phyloP scores from a whole-genome alignment of 2,797 vertebrate species.

The Odontamblyopus rebecca region DNA sequence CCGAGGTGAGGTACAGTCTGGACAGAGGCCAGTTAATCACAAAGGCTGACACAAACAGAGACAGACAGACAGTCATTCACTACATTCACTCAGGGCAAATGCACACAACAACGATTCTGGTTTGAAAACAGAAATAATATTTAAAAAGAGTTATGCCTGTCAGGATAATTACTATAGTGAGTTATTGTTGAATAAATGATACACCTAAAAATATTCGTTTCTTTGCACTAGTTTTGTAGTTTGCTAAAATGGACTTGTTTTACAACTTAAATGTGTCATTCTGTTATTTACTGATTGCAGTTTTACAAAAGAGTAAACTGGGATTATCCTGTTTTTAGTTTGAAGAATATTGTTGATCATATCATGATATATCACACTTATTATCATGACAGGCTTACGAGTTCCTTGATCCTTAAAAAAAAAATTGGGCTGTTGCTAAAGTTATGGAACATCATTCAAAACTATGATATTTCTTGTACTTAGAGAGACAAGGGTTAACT shows the following conservation, averaged over 20 bases:
- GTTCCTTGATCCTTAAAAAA: background rate
- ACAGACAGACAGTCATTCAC: constrained; percentile 3
- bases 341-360: no score
- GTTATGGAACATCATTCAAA: background rate
- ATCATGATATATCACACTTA: no score
- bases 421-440: background rate
- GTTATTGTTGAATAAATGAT: no score
- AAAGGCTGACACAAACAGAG: background rate
- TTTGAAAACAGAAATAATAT: background rate
- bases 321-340: no score
- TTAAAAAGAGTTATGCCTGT: background rate
- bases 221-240: no score
- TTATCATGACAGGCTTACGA: background rate
- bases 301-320: no score
- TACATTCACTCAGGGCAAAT: background rate
- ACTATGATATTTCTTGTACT: background rate
- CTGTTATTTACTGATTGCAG: no score
- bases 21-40: constrained; percentile 3
- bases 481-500: background rate
- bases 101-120: background rate
- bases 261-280: no score
- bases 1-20: background rate
- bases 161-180: no score
- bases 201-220: no score
- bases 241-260: no score